Conservation (phyloP, 2,797 vertebrate species). For the Pangasius macronema region DNA sequence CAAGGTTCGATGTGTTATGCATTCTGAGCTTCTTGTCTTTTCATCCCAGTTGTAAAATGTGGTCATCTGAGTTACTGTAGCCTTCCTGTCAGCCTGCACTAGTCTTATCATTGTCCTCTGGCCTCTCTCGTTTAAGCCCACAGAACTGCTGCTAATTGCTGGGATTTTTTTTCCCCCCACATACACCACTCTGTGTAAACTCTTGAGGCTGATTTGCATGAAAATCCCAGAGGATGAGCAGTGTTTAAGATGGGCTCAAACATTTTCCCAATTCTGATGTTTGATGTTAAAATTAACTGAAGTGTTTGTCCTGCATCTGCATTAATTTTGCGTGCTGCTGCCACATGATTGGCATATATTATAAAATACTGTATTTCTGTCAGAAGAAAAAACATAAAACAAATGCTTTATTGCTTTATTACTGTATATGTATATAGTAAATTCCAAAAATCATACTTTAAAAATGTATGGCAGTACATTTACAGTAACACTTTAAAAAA, state of each 20-base stretch:
- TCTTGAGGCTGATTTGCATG: background rate
- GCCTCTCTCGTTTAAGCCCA: background rate
- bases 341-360: background rate
- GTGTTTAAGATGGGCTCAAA: background rate
- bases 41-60: background rate
- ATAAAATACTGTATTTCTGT: background rate
- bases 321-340: background rate
- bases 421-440: background rate
- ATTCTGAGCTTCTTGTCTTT: background rate
- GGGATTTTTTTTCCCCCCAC: background rate
- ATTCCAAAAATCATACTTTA: background rate
- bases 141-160: background rate
- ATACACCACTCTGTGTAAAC: background rate
- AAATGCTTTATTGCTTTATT: conserved; percentile 24
- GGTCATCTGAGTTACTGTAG: background rate
- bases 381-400: background rate
- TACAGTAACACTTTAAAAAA: background rate
- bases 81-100: too few relatives aligned
- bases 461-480: background rate
- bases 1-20: background rate
- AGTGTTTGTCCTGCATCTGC: background rate
- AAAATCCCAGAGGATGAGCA: background rate
- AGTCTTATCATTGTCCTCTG: background rate
- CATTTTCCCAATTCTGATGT: background rate
- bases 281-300: background rate